These are phyloP conservation scores for Mermis nigrescens DNA, from an alignment of 2,888 invertebrate species.

Conservation along the genomic window DNA sequence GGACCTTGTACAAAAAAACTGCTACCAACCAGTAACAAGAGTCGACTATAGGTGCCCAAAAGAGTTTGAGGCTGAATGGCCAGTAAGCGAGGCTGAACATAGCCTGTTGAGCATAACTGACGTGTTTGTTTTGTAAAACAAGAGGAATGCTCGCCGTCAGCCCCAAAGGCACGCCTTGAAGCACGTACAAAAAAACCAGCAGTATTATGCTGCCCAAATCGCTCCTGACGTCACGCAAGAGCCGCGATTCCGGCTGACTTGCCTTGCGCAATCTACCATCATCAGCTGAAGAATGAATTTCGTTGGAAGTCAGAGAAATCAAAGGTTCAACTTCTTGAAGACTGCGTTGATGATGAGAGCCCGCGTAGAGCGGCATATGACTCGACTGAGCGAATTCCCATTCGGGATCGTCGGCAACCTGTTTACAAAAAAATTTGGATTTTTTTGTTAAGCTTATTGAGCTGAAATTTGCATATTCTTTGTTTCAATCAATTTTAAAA, in stretches of 20 bases:
- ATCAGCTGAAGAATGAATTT: not conserved
- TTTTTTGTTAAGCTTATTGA: too few relatives aligned
- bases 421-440: too few relatives aligned
- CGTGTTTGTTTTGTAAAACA: conserved; percentile 72
- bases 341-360: not conserved
- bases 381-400: not conserved
- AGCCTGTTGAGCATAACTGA: conserved; percentile 76
- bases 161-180: conserved; percentile 71
- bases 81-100: conserved; percentile 39
- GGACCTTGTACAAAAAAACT: too few relatives aligned
- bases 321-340: not conserved
- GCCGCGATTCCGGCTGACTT: not conserved
- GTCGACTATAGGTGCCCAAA: conserved; percentile 98
- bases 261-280: not conserved
- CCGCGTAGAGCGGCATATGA: not conserved
- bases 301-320: not conserved
- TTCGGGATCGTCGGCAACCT: not conserved
- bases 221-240: conserved; percentile 18
- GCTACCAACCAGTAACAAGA: conserved; percentile 55
- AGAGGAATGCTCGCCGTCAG: conserved; percentile 82
- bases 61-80: conserved; percentile 58
- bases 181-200: conserved; percentile 70
- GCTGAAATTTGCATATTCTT: too few relatives aligned
- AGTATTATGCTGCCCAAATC: conserved; percentile 52
- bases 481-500: too few relatives aligned